Evolutionary conservation across 1,140 invertebrate genomes (phyloP).

Genomic region (Nebria ingens): DNA sequence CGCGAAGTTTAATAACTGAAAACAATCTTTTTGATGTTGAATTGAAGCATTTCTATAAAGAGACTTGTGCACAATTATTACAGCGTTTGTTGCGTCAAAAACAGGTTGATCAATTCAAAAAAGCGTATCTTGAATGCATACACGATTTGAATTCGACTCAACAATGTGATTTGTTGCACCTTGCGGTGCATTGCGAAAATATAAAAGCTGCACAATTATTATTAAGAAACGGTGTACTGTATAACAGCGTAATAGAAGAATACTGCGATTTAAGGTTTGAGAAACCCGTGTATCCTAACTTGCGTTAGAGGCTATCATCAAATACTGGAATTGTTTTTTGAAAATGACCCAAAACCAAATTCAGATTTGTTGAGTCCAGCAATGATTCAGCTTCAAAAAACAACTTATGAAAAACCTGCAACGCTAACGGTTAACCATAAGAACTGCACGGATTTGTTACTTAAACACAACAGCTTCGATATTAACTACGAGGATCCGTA

Average conservation of each 20-base stretch:
- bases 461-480: conserved; percentile 35
- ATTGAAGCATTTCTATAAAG: conserved; percentile 17
- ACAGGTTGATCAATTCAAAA: no score
- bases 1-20: conserved; percentile 37
- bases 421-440: no score
- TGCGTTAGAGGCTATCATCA: conserved; percentile 47
- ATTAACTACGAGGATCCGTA: conserved; percentile 49
- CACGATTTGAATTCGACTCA: no score
- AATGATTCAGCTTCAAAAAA: conserved; percentile 12
- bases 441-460: conserved; percentile 43
- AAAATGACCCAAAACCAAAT: conserved; percentile 37
- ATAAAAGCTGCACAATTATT: no score
- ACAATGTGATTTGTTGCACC: no score
- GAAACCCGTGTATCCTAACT: conserved; percentile 41
- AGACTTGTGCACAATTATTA: no score
- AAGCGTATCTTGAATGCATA: no score
- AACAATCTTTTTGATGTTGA: conserved; percentile 18
- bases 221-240: no score
- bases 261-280: no score
- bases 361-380: conserved; percentile 37
- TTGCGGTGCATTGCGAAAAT: no score
- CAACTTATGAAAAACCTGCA: conserved; percentile 17
- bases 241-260: no score
- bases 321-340: conserved; percentile 48
- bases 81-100: no score